A percentile compares a stretch with the other conserved stretches of the same genome.
phyloP scores from a whole-genome alignment of 37 sponge, comb jelly and placozoan genomes.

The Diacarnus erythraeanus region DNA sequence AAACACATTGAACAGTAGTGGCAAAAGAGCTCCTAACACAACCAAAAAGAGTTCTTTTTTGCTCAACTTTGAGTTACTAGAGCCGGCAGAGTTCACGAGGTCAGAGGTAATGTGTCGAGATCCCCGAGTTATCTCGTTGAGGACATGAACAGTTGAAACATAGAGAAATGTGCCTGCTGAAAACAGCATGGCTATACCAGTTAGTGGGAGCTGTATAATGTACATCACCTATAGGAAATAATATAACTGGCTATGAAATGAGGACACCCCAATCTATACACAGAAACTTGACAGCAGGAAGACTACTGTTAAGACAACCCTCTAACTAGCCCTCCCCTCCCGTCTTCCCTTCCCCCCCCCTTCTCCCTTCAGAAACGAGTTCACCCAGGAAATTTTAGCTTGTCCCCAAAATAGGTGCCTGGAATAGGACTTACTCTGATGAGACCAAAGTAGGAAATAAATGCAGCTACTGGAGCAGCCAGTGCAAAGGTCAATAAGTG shows the following conservation, averaged over 20 bases:
- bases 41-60: slow-evolving; percentile 52
- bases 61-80: slow-evolving; percentile 37
- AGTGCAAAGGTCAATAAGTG: slow-evolving; percentile 85
- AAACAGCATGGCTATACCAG: slow-evolving; percentile 95
- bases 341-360: too few species aligned
- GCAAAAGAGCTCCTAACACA: slow-evolving; percentile 60
- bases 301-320: too few species aligned
- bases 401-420: not conserved
- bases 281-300: too few species aligned
- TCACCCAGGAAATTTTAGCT: too few species aligned
- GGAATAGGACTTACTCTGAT: slow-evolving; percentile 51
- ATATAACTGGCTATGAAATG: not conserved
- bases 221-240: slow-evolving; percentile 44
- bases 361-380: too few species aligned
- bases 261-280: not conserved
- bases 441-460: slow-evolving; percentile 83
- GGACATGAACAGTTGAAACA: slow-evolving; percentile 98
- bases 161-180: slow-evolving; percentile 99
- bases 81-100: not conserved
- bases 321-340: too few species aligned
- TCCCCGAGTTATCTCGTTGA: slow-evolving; percentile 76
- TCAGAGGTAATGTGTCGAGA: slow-evolving; percentile 3
- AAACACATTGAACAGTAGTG: slow-evolving; percentile 68
- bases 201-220: slow-evolving; percentile 56
- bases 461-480: slow-evolving; percentile 88